Evolutionary conservation across 2,888 invertebrate genomes (phyloP).

Genomic region (Ornithoptera priamus): DNA sequence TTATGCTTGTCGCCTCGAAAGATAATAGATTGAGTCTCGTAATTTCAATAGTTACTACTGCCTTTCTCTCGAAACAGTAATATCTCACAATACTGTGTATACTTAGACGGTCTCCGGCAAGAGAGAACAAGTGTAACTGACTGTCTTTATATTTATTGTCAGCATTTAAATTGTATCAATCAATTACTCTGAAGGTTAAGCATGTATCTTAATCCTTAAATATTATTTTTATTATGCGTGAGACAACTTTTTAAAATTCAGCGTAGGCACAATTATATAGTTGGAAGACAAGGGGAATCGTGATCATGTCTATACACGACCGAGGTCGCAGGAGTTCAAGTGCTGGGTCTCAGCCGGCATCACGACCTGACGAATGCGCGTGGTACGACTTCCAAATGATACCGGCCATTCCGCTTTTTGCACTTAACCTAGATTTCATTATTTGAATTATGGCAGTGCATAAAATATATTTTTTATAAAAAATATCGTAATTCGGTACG

Average conservation of each 20-base stretch:
- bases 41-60: no score
- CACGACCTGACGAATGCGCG: slow-evolving; percentile 46
- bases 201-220: no score
- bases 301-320: slow-evolving; percentile 42
- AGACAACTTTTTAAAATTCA: slow-evolving; percentile 16
- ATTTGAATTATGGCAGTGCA: background rate
- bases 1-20: no score
- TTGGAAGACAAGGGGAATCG: slow-evolving; percentile 36
- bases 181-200: no score
- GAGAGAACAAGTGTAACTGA: no score
- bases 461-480: background rate
- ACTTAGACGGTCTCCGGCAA: no score
- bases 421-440: slow-evolving; percentile 22
- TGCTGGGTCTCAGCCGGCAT: slow-evolving; percentile 43
- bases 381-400: slow-evolving; percentile 34
- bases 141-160: no score
- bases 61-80: no score
- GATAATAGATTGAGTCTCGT: no score
- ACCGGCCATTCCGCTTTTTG: slow-evolving; percentile 29
- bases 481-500: background rate
- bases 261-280: slow-evolving; percentile 28
- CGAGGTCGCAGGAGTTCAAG: slow-evolving; percentile 43
- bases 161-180: no score
- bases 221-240: slow-evolving; percentile 9
- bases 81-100: no score